Conservation (phyloP, 2,888 invertebrate genomes). For the Linnaemya tessellans region DNA sequence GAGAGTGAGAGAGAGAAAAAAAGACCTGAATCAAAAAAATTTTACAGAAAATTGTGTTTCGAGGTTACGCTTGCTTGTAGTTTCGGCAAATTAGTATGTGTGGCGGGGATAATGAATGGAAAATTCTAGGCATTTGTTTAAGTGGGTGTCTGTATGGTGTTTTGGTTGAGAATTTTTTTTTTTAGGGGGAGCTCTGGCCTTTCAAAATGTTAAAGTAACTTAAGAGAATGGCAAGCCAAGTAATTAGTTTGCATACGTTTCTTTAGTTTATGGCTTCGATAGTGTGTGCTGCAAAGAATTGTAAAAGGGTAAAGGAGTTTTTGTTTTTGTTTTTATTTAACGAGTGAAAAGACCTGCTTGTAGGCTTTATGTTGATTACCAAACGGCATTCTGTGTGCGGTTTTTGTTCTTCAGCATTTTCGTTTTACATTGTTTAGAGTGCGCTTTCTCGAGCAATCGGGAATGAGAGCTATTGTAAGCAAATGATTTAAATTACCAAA, state of each 20-base stretch:
- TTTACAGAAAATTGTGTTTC: slow-evolving; percentile 35
- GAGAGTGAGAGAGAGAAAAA: too few relatives aligned
- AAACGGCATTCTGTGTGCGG: neutral
- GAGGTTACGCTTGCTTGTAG: neutral
- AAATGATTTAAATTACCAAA: neutral
- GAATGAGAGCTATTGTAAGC: neutral
- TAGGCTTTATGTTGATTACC: slow-evolving; percentile 34
- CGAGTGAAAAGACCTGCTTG: neutral
- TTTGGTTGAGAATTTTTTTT: neutral
- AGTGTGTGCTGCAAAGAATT: neutral
- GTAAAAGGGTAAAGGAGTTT: neutral
- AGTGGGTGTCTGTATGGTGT: neutral
- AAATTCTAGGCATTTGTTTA: neutral
- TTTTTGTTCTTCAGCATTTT: slow-evolving; percentile 17
- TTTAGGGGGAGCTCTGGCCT: neutral
- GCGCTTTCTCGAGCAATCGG: neutral
- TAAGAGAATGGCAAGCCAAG: slow-evolving; percentile 38
- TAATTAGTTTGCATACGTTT: slow-evolving; percentile 61
- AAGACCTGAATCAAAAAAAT: too few relatives aligned
- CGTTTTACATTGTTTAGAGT: slow-evolving; percentile 2
- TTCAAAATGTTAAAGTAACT: neutral
- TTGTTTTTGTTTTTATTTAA: neutral
- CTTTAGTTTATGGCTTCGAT: slow-evolving; percentile 41
- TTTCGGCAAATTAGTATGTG: slow-evolving; percentile 14
- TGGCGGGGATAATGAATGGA: slow-evolving; percentile 38